phyloP scores from a whole-genome alignment of 2,113 vertebrate species.

The Heptranchias perlo region DNA sequence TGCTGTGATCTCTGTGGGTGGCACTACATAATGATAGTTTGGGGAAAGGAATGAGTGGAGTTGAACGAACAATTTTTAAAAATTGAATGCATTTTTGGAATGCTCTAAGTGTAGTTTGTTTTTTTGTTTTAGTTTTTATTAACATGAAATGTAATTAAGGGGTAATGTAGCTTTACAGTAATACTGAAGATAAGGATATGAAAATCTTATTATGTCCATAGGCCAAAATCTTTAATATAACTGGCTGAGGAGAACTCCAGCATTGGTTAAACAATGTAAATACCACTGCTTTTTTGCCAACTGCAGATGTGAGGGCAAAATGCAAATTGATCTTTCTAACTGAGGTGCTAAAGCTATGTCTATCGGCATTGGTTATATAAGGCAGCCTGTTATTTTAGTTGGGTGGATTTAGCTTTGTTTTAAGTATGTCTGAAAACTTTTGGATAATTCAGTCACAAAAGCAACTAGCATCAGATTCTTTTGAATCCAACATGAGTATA shows the following conservation, averaged over 20 bases:
- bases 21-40: not conserved
- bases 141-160: not conserved
- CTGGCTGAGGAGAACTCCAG: not conserved
- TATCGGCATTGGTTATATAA: not conserved
- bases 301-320: not conserved
- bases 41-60: not conserved
- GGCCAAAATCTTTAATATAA: not conserved
- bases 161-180: not conserved
- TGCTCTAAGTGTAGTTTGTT: not conserved
- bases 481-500: not conserved
- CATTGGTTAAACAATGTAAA: not conserved
- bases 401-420: not conserved
- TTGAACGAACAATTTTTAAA: not conserved
- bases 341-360: not conserved
- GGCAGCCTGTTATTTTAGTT: not conserved
- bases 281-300: not conserved
- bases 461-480: not conserved
- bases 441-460: not conserved
- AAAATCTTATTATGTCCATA: not conserved
- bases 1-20: not conserved
- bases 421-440: not conserved
- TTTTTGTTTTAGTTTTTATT: not conserved
- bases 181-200: not conserved
- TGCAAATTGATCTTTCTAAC: not conserved
- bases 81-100: not conserved